phyloP scores from a whole-genome alignment of 2,113 vertebrate species.

The Thunnus thynnus region DNA sequence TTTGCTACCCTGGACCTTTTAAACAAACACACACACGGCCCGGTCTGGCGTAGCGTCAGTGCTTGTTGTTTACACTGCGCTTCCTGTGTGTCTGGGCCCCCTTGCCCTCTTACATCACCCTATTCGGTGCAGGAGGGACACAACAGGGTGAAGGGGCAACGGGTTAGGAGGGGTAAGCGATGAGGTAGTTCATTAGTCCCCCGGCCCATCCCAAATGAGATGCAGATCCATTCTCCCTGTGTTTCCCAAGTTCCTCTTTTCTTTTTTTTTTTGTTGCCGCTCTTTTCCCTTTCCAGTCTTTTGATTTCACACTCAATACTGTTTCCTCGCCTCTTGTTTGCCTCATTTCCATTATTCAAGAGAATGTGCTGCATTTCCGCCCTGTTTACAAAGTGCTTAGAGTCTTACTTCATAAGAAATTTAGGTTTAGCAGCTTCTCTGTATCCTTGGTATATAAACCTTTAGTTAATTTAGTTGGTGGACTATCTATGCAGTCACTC shows the following conservation, averaged over 20 bases:
- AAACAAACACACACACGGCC: slow-evolving; percentile 50
- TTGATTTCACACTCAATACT: slow-evolving; percentile 55
- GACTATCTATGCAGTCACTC: not conserved
- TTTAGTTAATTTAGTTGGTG: not conserved
- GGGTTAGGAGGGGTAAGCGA: slow-evolving; percentile 63
- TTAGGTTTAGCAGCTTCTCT: not conserved
- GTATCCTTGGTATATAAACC: not conserved
- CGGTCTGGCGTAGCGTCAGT: slow-evolving; percentile 51
- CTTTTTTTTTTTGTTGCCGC: slow-evolving; percentile 24
- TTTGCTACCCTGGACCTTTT: slow-evolving; percentile 37
- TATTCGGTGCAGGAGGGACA: slow-evolving; percentile 73
- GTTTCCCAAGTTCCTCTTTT: slow-evolving; percentile 50
- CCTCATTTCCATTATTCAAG: slow-evolving; percentile 62
- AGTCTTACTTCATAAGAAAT: not conserved
- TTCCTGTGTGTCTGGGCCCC: slow-evolving; percentile 82
- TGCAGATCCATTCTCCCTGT: slow-evolving; percentile 69
- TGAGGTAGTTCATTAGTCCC: slow-evolving; percentile 83
- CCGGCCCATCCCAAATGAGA: slow-evolving; percentile 76
- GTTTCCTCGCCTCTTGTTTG: slow-evolving; percentile 57
- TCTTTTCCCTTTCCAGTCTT: slow-evolving; percentile 66
- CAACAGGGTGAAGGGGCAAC: slow-evolving; percentile 59
- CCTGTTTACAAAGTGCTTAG: slow-evolving; percentile 4
- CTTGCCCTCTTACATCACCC: slow-evolving; percentile 81
- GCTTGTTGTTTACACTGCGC: slow-evolving; percentile 82
- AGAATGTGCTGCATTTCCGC: slow-evolving; percentile 31